These are phyloP conservation scores for Hypotaenidia okinawae DNA, from an alignment of 2,797 vertebrate genomes.

Conservation along the genomic window DNA sequence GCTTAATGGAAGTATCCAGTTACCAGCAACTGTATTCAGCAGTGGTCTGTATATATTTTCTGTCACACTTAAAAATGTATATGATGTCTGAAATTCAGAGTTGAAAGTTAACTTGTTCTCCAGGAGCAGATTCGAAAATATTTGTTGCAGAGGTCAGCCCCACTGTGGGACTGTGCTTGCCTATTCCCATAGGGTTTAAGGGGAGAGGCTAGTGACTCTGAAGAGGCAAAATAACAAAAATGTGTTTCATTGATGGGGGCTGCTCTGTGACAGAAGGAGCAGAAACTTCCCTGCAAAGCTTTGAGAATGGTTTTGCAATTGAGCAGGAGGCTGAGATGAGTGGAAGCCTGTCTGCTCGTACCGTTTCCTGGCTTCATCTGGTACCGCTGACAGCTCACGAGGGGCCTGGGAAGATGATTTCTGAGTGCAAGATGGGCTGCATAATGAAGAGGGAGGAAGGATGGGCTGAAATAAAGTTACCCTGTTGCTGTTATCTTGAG, in stretches of 20 bases:
- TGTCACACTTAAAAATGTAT: too few relatives aligned
- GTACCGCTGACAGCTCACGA: background rate
- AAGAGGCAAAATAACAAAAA: background rate
- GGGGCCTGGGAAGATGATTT: background rate
- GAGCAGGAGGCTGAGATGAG: background rate
- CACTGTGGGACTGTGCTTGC: background rate
- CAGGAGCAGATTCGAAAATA: background rate
- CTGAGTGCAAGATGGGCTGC: background rate
- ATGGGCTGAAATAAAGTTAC: constrained; percentile 59
- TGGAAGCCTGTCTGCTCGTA: background rate
- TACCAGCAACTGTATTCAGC: background rate
- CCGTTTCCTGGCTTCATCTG: background rate
- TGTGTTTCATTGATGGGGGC: background rate
- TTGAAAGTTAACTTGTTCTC: constrained; percentile 7
- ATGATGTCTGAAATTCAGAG: background rate
- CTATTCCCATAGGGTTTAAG: background rate
- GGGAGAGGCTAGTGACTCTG: background rate
- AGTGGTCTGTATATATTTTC: background rate
- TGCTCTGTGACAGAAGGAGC: background rate
- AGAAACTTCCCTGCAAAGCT: background rate
- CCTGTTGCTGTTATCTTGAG: constrained; percentile 62
- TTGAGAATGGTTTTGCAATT: background rate
- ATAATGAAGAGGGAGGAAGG: constrained; percentile 9
- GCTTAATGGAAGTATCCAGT: background rate
- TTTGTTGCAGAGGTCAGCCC: background rate